Evolutionary conservation across 2,888 invertebrate species (phyloP), one percentile per base, ranked within the genome.

Genomic region (Venusia cambrica): DNA sequence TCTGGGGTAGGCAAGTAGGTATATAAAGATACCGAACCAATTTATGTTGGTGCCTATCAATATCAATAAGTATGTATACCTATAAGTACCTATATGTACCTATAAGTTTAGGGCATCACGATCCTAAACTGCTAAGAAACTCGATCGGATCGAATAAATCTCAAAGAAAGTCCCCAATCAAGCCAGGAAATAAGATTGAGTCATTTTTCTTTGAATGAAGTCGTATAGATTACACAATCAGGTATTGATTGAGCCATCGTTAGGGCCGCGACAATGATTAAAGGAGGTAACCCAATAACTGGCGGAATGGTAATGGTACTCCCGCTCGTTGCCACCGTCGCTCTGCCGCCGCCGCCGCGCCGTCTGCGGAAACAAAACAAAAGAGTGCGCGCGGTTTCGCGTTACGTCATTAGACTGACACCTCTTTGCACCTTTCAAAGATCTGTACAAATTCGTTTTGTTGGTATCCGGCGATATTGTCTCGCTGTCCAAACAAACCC

Each of bases 271-370:
- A 61, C 71, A 63, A 67, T 79, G 77, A 83, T 83, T 80, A 83
- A 78, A 81, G 77, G 63, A 62, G 71, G 81, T 78, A 83, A 81
- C 76, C 65, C 74, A 73, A 78, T 79, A 75, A 78, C 72, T 62
- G 61, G 71, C 62, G 25, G 66, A 71, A 66, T n/a, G n/a, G n/a
- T n/a, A n/a, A n/a, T n/a, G n/a, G n/a, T n/a, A n/a, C n/a, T 68
- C 65, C 13, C 5, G 16, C 65, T 69, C 25, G 19, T n/a, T 15
- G 9, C 14, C 9, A 57, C 14, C 13, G 13, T 63, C 40, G 54
- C 55, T 61, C 55, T 62, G 51, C 20, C 11, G 22, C 14, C 3
- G 8, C 16, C 3, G n/a, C 24, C 4, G 13, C 12, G 24, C 19
- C 63, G n/a, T n/a, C n/a, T n/a, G 65, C 62, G 66, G 67, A 69